Conservation (phyloP, 2,797 vertebrate species). For the Melopsittacus undulatus region DNA sequence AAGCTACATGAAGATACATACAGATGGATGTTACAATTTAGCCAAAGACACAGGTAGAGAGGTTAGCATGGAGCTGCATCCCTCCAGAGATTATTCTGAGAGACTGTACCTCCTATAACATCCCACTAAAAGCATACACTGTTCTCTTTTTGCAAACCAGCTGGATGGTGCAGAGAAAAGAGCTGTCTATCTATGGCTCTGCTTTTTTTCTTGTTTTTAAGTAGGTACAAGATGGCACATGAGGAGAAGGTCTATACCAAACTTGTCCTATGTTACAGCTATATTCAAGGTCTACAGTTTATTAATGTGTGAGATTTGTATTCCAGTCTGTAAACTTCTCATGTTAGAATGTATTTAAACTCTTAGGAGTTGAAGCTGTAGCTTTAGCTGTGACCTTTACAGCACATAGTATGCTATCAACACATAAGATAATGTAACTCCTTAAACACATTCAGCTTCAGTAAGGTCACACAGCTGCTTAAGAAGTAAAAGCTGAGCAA, state of each 20-base stretch:
- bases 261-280: background rate
- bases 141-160: background rate
- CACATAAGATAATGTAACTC: background rate
- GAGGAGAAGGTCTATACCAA: background rate
- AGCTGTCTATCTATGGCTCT: background rate
- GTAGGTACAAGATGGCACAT: background rate
- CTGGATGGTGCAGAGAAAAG: background rate
- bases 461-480: background rate
- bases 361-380: background rate
- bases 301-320: background rate
- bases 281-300: background rate
- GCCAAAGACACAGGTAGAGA: background rate
- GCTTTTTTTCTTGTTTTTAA: background rate
- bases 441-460: background rate
- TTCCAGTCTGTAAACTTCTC: background rate
- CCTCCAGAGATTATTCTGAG: background rate
- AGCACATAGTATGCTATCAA: background rate
- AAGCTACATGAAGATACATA: background rate
- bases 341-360: background rate
- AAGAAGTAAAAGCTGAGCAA: constrained; percentile 35
- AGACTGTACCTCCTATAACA: background rate
- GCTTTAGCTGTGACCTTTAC: constrained; percentile 36
- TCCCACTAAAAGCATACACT: background rate
- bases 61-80: background rate
- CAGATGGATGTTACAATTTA: background rate